Base-by-base conservation (phyloP, 2,888 invertebrate species). In the Cynaeus angustus region DNA sequence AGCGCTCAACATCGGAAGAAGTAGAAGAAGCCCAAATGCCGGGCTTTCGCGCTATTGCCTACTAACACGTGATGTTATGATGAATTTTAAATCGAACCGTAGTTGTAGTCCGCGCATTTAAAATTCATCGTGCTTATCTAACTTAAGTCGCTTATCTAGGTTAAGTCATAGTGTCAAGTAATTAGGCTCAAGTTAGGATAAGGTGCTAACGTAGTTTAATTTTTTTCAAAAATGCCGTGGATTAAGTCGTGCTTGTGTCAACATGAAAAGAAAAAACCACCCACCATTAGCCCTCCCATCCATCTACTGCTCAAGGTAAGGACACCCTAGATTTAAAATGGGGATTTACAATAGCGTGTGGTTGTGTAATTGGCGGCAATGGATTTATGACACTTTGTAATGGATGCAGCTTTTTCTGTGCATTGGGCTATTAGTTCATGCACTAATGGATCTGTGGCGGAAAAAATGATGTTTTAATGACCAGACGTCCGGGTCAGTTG, bases 251-350 rank as follows among this genome's bases (percentile, higher is more conserved):
- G 86, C 76, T 79, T 86, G 75, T 86, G 86, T 76, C 85, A 85
- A 67, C 85, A 86, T 74, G 85, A 85, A 74, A 86, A 85, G 80
- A 85, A 86, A 80, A 85, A 84, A 74, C 72, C 79, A 28, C 85
- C 85, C 30, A 83, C 83, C 38, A 86, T 86, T 76, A 86, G 86
- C 77, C 85, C 85, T 41, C 86, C 86, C 53, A 84, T 86, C 73
- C 86, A 86, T 82, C 81, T 86, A 68, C 78, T 86, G 70, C 79
- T 86, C 73, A 86, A 86, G 86, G 86, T 86, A 83, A 81, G 68
- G n/a, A 33, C n/a, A n/a, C n/a, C n/a, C n/a, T n/a, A n/a, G n/a
- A n/a, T n/a, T n/a, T n/a, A n/a, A n/a, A n/a, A n/a, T n/a, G 28
- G 28, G 7, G 28, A 7, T 28, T 5, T 7, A 7, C 7, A 5